Evolutionary conservation across 2,888 invertebrate genomes (phyloP).

Genomic region (Bombylius major): DNA sequence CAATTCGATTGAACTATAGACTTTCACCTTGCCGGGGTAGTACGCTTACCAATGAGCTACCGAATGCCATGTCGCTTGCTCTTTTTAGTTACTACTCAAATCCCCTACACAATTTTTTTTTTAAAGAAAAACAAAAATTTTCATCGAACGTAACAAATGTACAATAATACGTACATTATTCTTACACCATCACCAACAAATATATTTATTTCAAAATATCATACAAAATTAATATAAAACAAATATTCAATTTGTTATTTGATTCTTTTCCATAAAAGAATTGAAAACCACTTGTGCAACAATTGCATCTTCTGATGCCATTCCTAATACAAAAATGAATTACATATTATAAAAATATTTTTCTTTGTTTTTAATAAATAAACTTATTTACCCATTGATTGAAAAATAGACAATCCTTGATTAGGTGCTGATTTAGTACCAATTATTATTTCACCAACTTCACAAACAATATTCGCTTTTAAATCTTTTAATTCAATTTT

Average conservation of each 20-base stretch:
- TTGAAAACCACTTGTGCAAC: conserved; percentile 42
- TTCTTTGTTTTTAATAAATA: neutral
- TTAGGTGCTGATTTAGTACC: conserved; percentile 25
- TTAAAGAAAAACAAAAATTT: no score
- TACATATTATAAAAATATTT: neutral
- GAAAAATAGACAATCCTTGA: conserved; percentile 43
- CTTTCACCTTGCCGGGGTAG: no score
- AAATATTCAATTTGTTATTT: neutral
- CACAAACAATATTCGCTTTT: conserved; percentile 40
- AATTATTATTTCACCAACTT: conserved; percentile 43
- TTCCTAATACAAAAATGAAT: conserved; percentile 33
- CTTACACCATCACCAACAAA: no score
- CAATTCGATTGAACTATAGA: no score
- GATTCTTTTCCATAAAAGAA: conserved; percentile 4
- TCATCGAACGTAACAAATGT: no score
- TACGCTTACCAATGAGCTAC: no score
- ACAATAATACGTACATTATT: no score
- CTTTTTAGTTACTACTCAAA: no score
- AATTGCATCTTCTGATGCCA: conserved; percentile 48
- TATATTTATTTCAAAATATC: no score
- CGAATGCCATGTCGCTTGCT: no score
- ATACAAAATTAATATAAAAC: no score
- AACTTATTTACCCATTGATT: conserved; percentile 43
- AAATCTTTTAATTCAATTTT: conserved; percentile 40
- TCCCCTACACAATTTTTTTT: no score